Percentiles rank a stretch among this genome's conserved stretches.
Conservation (phyloP, 2,888 invertebrate genomes). For the Melanchra persicariae region DNA sequence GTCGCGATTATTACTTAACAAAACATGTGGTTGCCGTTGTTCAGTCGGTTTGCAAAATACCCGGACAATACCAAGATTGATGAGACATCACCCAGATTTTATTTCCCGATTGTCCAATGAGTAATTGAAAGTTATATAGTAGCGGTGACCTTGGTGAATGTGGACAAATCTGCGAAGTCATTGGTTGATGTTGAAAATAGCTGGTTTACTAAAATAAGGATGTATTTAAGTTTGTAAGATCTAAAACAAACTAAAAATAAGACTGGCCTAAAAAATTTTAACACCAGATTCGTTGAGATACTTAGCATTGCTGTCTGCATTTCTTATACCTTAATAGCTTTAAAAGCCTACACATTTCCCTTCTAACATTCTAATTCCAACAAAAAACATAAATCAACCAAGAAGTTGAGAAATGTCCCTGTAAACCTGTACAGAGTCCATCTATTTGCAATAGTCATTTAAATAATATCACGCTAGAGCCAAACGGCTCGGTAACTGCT, state of each 20-base stretch:
- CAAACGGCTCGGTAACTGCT: conserved; percentile 55
- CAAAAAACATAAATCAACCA: conserved; percentile 40
- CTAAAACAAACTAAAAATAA: too few relatives aligned
- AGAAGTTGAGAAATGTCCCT: conserved; percentile 43
- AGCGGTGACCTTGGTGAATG: conserved; percentile 40
- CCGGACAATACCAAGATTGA: conserved; percentile 20
- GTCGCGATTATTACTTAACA: conserved; percentile 13
- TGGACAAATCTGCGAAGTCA: conserved; percentile 27
- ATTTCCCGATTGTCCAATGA: conserved; percentile 31
- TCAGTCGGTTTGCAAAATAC: conserved; percentile 41
- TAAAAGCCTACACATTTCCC: conserved; percentile 21
- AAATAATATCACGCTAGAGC: conserved; percentile 63
- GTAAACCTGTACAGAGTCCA: conserved; percentile 50
- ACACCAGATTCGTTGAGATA: not conserved
- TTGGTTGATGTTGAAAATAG: conserved; percentile 21
- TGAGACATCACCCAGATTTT: conserved; percentile 9
- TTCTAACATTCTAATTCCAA: conserved; percentile 32
- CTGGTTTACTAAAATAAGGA: conserved; percentile 5
- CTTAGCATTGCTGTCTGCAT: not conserved
- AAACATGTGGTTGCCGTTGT: not conserved
- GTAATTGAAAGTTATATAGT: conserved; percentile 25
- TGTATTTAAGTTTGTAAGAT: not conserved
- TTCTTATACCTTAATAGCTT: not conserved
- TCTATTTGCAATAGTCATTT: conserved; percentile 63
- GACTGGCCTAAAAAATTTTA: too few relatives aligned